These are phyloP conservation scores for Danaus melanippus DNA, from an alignment of 1,140 invertebrate species.

Conservation along the genomic window DNA sequence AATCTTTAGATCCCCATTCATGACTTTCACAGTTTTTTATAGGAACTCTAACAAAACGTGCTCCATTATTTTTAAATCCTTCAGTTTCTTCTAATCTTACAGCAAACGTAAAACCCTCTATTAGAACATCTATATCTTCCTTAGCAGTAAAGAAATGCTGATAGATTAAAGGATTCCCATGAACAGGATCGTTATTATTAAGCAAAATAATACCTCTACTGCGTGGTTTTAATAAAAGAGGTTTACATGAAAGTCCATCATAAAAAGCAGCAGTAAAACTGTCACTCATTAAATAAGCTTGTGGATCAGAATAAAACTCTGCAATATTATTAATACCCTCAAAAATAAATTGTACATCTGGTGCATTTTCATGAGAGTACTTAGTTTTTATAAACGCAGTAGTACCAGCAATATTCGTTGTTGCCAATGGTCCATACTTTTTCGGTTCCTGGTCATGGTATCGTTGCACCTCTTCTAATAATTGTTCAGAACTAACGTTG, in stretches of 20 bases:
- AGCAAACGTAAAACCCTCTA: slow-evolving; percentile 42
- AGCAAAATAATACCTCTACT: slow-evolving; percentile 79
- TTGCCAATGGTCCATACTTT: slow-evolving; percentile 18
- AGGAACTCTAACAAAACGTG: slow-evolving; percentile 69
- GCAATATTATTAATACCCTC: slow-evolving; percentile 10
- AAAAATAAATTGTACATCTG: slow-evolving; percentile 74
- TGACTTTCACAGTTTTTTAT: slow-evolving; percentile 75
- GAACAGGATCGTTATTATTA: slow-evolving; percentile 75
- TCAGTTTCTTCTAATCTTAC: slow-evolving; percentile 48
- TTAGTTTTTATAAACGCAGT: slow-evolving; percentile 27
- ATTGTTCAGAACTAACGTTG: slow-evolving; percentile 12
- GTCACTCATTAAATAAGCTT: slow-evolving; percentile 8
- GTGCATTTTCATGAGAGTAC: slow-evolving; percentile 32
- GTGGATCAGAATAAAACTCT: slow-evolving; percentile 23
- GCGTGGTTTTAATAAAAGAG: slow-evolving; percentile 44
- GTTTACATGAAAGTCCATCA: slow-evolving; percentile 23
- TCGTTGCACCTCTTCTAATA: slow-evolving; percentile 19
- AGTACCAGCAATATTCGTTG: slow-evolving; percentile 12
- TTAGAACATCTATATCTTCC: slow-evolving; percentile 74
- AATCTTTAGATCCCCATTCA: slow-evolving; percentile 75
- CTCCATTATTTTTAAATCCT: slow-evolving; percentile 71
- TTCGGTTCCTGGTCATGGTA: slow-evolving; percentile 20
- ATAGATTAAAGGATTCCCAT: slow-evolving; percentile 82
- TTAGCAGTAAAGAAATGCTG: slow-evolving; percentile 81
- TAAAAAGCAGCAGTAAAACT: slow-evolving; percentile 30